These are phyloP conservation scores for Etheostoma nigrum DNA, from an alignment of 2,797 vertebrate species.

Conservation along the genomic window DNA sequence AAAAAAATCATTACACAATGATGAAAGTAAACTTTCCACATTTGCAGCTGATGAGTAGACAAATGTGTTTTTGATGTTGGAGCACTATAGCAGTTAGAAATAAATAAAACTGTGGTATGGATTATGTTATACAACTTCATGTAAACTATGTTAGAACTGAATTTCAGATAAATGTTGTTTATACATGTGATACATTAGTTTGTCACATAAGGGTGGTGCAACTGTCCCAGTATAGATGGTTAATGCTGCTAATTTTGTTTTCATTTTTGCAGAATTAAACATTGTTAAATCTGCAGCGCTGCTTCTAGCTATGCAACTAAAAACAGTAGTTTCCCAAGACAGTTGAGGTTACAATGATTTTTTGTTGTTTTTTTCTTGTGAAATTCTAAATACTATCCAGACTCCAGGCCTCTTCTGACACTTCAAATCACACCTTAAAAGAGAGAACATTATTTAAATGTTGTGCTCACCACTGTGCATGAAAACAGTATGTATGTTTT, in stretches of 20 bases:
- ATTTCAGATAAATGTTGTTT: slow-evolving; percentile 1
- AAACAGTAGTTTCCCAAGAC: background rate
- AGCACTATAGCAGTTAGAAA: background rate
- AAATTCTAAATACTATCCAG: background rate
- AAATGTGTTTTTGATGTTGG: background rate
- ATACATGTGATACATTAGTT: background rate
- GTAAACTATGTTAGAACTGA: background rate
- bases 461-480: background rate
- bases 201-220: background rate
- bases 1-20: background rate
- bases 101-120: background rate
- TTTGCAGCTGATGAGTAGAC: background rate
- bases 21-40: background rate
- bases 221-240: background rate
- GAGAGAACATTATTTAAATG: background rate
- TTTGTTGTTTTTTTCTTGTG: background rate
- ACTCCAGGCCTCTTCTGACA: background rate
- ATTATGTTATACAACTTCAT: background rate
- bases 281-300: background rate
- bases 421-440: background rate
- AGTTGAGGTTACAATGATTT: background rate
- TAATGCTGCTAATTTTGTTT: background rate
- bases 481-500: background rate
- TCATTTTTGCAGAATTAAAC: background rate
- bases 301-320: background rate